These are phyloP conservation scores for Rhodeus uyekii DNA, from an alignment of 2,797 vertebrate species.

Conservation along the genomic window DNA sequence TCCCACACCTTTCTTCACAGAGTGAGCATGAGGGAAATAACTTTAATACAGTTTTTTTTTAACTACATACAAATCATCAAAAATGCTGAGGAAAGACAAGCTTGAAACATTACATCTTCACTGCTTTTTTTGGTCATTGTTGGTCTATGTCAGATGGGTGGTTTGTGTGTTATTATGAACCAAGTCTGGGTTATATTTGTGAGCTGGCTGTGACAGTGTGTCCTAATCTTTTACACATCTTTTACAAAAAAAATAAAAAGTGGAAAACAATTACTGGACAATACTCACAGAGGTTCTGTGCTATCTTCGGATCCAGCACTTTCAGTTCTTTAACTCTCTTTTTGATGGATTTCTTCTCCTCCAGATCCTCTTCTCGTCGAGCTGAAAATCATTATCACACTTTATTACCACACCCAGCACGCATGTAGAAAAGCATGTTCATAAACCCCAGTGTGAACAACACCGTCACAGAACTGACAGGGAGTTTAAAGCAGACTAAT, in stretches of 20 bases:
- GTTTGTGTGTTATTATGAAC: too few species aligned
- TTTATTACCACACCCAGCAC: slow-evolving; percentile 17
- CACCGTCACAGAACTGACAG: not conserved
- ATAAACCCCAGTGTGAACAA: not conserved
- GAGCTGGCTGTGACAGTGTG: too few species aligned
- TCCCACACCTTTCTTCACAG: not conserved
- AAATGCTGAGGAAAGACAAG: not conserved
- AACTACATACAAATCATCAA: not conserved
- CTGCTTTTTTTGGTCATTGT: not conserved
- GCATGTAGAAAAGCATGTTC: not conserved
- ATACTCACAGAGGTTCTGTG: slow-evolving; percentile 96
- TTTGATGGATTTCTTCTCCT: slow-evolving; percentile 89
- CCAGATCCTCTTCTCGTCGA: slow-evolving; percentile 84
- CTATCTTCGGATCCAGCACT: slow-evolving; percentile 93
- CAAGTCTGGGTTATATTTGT: too few species aligned
- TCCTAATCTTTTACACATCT: too few species aligned
- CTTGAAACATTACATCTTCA: not conserved
- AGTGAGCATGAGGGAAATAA: not conserved
- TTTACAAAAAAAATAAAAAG: not conserved
- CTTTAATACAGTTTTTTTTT: not conserved
- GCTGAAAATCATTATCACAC: slow-evolving; percentile 66
- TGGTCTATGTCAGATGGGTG: not conserved
- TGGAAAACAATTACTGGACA: not conserved
- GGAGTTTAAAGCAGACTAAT: slow-evolving; percentile 45
- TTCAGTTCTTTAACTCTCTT: slow-evolving; percentile 95